Percentiles rank a stretch among this genome's conserved stretches.
Conservation (phyloP, 2,797 vertebrate genomes). For the Tinamus major region DNA sequence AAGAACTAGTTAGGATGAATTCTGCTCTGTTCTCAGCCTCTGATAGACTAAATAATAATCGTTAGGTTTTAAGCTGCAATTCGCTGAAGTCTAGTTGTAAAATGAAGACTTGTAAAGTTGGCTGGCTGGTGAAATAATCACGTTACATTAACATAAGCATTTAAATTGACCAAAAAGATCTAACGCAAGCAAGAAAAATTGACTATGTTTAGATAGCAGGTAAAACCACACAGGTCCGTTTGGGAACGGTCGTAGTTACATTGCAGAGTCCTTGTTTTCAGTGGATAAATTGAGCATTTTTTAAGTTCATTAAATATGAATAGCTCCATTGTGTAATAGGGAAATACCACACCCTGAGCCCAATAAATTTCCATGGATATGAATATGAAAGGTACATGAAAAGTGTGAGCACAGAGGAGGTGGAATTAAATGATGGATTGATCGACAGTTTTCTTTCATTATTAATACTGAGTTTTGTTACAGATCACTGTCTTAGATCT, state of each 20-base stretch:
- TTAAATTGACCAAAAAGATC: not conserved
- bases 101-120: not conserved
- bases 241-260: not conserved
- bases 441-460: not conserved
- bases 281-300: not conserved
- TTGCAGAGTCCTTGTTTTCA: not conserved
- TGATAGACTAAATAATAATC: not conserved
- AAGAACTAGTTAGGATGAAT: not conserved
- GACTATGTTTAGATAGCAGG: not conserved
- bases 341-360: not conserved
- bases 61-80: not conserved
- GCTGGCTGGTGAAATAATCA: not conserved
- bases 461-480: constrained; percentile 1
- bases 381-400: not conserved
- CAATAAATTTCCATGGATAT: not conserved
- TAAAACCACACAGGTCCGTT: not conserved
- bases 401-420: not conserved
- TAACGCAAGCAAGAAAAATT: not conserved
- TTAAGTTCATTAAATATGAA: not conserved
- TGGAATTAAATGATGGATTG: not conserved
- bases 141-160: not conserved
- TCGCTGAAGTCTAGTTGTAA: not conserved
- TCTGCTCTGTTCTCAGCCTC: not conserved
- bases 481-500: constrained; percentile 89
- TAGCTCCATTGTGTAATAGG: not conserved